These are phyloP conservation scores for Acrocephalus arundinaceus DNA, from an alignment of 2,113 vertebrate species.

Conservation along the genomic window DNA sequence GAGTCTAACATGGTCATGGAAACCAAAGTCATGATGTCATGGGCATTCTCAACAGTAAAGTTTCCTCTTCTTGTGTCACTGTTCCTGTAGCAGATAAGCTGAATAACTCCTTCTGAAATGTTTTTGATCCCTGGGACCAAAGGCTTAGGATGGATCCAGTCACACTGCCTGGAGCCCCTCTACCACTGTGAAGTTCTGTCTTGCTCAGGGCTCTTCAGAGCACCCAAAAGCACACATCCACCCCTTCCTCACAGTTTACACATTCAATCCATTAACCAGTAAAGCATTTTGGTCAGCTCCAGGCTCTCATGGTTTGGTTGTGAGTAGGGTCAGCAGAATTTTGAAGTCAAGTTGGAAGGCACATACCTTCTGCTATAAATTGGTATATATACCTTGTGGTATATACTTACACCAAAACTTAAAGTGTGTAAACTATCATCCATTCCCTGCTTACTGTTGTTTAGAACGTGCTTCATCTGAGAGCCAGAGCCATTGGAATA, in stretches of 20 bases:
- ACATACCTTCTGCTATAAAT: not conserved
- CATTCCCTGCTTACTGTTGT: not conserved
- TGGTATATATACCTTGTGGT: not conserved
- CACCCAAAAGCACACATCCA: not conserved
- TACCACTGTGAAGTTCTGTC: not conserved
- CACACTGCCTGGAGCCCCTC: not conserved
- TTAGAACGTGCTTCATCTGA: not conserved
- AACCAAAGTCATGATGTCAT: not conserved
- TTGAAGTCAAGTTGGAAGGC: not conserved
- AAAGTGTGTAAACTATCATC: not conserved
- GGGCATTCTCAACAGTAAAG: fast-evolving
- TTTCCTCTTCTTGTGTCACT: not conserved
- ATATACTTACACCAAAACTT: not conserved
- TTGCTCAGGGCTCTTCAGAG: not conserved
- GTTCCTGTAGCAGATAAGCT: not conserved
- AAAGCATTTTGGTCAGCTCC: not conserved
- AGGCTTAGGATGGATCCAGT: not conserved
- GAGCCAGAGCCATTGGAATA: not conserved
- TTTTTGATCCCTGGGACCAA: not conserved
- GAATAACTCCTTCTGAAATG: not conserved
- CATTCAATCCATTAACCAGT: not conserved
- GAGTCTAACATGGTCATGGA: not conserved
- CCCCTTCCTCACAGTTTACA: not conserved
- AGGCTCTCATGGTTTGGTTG: not conserved
- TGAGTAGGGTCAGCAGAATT: not conserved